These are phyloP conservation scores for Drosophila paulistorum DNA, from an alignment of 1,140 invertebrate species.

Conservation along the genomic window DNA sequence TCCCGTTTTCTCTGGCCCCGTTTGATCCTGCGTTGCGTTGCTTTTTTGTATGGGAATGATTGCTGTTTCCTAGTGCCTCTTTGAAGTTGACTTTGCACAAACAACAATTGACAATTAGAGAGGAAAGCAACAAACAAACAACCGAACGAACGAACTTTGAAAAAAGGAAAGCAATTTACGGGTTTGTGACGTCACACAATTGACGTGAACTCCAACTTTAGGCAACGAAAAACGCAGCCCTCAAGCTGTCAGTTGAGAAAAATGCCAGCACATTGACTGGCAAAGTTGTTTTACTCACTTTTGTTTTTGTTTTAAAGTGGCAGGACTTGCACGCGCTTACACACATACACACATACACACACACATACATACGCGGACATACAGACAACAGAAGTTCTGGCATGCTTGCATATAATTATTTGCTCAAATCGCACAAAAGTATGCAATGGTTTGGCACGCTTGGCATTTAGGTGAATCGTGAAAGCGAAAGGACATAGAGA, in stretches of 20 bases:
- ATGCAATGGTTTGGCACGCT: constrained; percentile 40
- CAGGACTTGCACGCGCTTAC: constrained; percentile 4
- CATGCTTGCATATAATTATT: constrained; percentile 64
- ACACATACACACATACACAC: constrained; percentile 9
- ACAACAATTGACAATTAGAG: constrained; percentile 16
- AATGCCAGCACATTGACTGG: constrained; percentile 21
- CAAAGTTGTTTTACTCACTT: constrained; percentile 12
- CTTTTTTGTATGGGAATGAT: constrained; percentile 17
- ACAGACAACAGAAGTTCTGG: constrained; percentile 3
- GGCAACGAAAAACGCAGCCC: not conserved
- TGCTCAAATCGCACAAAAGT: constrained; percentile 68
- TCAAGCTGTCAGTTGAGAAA: constrained; percentile 15
- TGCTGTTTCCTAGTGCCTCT: constrained; percentile 30
- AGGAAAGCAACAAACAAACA: not conserved
- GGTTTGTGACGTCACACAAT: constrained; percentile 6
- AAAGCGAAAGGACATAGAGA: not conserved
- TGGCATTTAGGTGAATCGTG: constrained; percentile 17
- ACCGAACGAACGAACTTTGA: not conserved
- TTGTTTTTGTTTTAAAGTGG: constrained; percentile 20
- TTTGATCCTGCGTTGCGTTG: not conserved
- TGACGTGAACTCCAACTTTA: not conserved
- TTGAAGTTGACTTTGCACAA: constrained; percentile 27
- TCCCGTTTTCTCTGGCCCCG: not conserved
- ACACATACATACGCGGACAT: not conserved
- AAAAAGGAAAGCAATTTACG: not conserved